These are phyloP conservation scores for Drosophila arizonae DNA, from an alignment of 1,140 invertebrate species.

Conservation along the genomic window DNA sequence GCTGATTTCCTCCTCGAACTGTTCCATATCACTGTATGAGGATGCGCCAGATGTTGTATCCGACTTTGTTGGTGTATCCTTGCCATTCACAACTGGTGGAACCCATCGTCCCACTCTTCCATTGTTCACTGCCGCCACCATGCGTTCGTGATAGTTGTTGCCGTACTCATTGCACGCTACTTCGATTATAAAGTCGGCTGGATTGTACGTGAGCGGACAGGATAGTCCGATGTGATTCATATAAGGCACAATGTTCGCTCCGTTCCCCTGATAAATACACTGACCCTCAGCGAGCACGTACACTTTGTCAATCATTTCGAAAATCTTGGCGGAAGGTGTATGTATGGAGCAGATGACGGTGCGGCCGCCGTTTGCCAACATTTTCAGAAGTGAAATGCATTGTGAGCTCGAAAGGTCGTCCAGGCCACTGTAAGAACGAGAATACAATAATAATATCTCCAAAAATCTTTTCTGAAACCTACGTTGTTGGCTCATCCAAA, in stretches of 20 bases:
- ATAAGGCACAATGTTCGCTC: constrained; percentile 88
- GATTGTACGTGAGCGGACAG: constrained; percentile 91
- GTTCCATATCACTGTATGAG: constrained; percentile 71
- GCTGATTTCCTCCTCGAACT: constrained; percentile 78
- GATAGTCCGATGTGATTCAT: constrained; percentile 86
- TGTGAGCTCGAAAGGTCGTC: constrained; percentile 91
- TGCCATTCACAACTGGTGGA: constrained; percentile 36
- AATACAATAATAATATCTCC: background rate
- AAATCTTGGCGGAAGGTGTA: constrained; percentile 92
- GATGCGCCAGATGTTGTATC: constrained; percentile 78
- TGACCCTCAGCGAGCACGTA: constrained; percentile 89
- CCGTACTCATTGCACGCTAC: constrained; percentile 90
- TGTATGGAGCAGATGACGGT: constrained; percentile 96
- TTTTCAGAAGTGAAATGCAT: constrained; percentile 89
- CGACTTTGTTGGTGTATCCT: constrained; percentile 61
- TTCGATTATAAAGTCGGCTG: constrained; percentile 92
- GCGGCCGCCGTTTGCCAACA: constrained; percentile 90
- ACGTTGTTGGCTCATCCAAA: constrained; percentile 93
- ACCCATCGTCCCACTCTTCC: constrained; percentile 84
- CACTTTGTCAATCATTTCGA: constrained; percentile 90
- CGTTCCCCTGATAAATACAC: constrained; percentile 89
- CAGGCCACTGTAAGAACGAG: constrained; percentile 84
- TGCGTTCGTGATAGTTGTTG: constrained; percentile 84
- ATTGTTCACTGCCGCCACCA: constrained; percentile 87
- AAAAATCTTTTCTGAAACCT: constrained; percentile 73